phyloP scores from a whole-genome alignment of 2,797 vertebrate genomes.

The Aselliscus stoliczkanus region DNA sequence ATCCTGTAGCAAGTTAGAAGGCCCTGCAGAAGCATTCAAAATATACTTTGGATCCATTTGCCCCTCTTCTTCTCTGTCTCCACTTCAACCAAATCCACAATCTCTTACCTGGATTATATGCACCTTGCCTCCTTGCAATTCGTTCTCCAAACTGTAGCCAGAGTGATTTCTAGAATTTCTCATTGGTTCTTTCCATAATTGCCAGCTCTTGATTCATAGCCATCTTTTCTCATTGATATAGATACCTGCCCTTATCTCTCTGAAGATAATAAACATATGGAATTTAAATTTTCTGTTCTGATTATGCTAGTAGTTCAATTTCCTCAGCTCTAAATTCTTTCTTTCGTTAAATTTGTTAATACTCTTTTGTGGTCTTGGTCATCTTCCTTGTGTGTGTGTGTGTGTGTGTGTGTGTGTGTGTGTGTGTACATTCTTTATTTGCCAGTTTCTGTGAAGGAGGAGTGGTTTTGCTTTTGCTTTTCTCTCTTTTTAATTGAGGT shows the following conservation, averaged over 20 bases:
- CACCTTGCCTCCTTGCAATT: neutral
- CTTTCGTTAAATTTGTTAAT: neutral
- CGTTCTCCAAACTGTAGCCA: neutral
- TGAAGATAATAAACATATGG: neutral
- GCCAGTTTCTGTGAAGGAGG: neutral
- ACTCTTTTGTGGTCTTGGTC: neutral
- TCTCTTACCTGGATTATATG: neutral
- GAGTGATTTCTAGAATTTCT: neutral
- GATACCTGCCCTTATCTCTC: neutral
- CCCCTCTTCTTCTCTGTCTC: neutral
- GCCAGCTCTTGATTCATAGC: neutral
- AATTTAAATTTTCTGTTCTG: neutral
- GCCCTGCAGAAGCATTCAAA: neutral
- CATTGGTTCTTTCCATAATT: neutral
- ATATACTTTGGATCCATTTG: neutral
- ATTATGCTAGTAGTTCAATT: neutral
- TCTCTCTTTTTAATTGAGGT: neutral
- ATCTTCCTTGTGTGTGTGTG: neutral
- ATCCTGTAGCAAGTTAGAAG: neutral
- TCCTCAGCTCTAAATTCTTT: neutral
- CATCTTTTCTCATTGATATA: neutral
- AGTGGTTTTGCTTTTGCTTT: neutral
- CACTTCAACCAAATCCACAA: neutral
- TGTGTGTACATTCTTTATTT: neutral
- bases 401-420: neutral